Percentiles rank a stretch among this genome's conserved stretches.
phyloP scores from a whole-genome alignment of 1,140 invertebrate genomes.

The Oedothorax gibbosus region DNA sequence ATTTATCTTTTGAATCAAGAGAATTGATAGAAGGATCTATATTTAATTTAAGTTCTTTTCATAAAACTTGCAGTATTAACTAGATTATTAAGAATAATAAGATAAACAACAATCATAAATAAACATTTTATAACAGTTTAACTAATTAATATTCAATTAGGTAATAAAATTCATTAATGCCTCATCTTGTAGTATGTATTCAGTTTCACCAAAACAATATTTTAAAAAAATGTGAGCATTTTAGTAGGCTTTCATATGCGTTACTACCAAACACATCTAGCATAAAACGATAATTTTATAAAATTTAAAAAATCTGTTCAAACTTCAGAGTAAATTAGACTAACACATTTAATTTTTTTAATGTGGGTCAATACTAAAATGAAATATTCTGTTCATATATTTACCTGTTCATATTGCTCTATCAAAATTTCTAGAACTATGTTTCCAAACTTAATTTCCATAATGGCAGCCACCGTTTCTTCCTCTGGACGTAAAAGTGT shows the following conservation, averaged over 20 bases:
- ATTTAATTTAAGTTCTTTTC: background rate
- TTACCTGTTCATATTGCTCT: conserved; percentile 87
- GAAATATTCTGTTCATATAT: background rate
- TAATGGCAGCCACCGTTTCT: conserved; percentile 96
- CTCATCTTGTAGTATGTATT: too few relatives aligned
- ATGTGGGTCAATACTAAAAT: background rate
- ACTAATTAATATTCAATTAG: too few relatives aligned
- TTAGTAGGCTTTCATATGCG: background rate
- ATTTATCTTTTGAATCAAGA: background rate
- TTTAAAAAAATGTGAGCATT: too few relatives aligned
- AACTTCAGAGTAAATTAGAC: too few relatives aligned
- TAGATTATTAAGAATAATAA: too few relatives aligned
- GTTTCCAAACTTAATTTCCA: conserved; percentile 99
- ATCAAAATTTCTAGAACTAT: conserved; percentile 97
- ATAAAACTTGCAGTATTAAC: too few relatives aligned
- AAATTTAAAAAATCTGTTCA: background rate
- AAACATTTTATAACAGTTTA: too few relatives aligned
- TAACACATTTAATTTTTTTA: background rate
- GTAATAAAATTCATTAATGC: too few relatives aligned
- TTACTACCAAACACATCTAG: too few relatives aligned
- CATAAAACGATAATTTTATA: background rate
- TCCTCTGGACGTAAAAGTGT: conserved; percentile 93
- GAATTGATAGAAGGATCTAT: background rate
- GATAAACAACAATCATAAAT: too few relatives aligned
- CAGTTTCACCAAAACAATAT: too few relatives aligned